Percentiles rank a stretch among this genome's conserved stretches.
Conservation (phyloP, 2,113 vertebrate genomes). For the Odocoileus hemionus region DNA sequence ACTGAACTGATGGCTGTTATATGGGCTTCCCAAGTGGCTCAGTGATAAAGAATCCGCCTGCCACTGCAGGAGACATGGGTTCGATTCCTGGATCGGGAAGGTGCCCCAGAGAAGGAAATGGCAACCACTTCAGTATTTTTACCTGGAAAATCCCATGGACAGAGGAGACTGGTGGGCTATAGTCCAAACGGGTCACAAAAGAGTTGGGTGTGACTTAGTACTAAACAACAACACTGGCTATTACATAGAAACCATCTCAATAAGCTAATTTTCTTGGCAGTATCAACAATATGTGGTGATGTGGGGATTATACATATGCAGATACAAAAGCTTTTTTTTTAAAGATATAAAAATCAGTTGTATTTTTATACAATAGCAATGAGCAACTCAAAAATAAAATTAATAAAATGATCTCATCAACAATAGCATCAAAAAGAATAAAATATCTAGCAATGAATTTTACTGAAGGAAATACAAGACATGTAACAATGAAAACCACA, state of each 20-base stretch:
- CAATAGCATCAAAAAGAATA: not conserved
- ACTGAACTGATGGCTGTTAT: not conserved
- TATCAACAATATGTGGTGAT: not conserved
- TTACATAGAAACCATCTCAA: not conserved
- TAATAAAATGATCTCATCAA: not conserved
- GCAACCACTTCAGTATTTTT: not conserved
- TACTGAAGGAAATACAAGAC: not conserved
- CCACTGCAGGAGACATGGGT: not conserved
- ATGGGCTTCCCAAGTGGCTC: not conserved
- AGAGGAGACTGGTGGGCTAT: not conserved
- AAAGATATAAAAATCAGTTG: not conserved
- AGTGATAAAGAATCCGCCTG: not conserved
- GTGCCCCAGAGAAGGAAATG: not conserved
- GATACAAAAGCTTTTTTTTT: not conserved
- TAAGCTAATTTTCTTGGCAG: not conserved
- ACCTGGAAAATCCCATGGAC: not conserved
- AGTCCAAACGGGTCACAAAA: not conserved
- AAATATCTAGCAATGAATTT: not conserved
- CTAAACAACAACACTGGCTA: not conserved
- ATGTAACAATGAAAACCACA: not conserved
- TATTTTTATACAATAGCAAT: not conserved
- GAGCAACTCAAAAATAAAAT: not conserved
- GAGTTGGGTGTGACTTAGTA: not conserved
- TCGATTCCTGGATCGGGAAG: not conserved
- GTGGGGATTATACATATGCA: fast-evolving